phyloP scores from a whole-genome alignment of 37 sponge, comb jelly and placozoan species.

The Petrosia ficiformis region DNA sequence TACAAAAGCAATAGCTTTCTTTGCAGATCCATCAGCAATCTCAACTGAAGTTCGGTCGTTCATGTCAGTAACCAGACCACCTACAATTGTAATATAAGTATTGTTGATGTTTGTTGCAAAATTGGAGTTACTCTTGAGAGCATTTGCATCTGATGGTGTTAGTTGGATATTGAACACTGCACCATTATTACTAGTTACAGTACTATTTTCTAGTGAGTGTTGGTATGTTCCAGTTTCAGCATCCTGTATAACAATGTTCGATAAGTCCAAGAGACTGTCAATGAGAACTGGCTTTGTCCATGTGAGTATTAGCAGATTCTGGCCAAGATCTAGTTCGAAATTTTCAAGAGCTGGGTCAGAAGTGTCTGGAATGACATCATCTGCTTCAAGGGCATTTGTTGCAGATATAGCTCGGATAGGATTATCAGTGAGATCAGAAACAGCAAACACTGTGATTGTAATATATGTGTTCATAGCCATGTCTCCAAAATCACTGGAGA shows the following conservation, averaged over 20 bases:
- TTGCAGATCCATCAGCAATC: conserved; percentile 42
- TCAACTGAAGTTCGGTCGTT: conserved; percentile 26
- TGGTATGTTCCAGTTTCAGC: background rate
- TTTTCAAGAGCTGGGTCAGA: conserved; percentile 55
- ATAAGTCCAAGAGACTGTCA: conserved; percentile 6
- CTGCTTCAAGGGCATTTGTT: conserved; percentile 48
- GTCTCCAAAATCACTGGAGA: conserved; percentile 48
- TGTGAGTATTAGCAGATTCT: conserved; percentile 44
- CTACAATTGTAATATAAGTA: conserved; percentile 63
- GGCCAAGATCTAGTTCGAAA: conserved; percentile 72
- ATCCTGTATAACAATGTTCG: conserved; percentile 40
- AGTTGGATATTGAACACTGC: conserved; percentile 59
- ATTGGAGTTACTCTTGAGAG: conserved; percentile 18
- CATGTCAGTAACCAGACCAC: conserved; percentile 40
- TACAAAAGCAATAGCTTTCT: conserved; percentile 55
- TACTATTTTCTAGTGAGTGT: conserved; percentile 19
- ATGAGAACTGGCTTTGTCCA: conserved; percentile 68
- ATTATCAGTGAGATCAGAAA: conserved; percentile 67
- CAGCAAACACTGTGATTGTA: conserved; percentile 51
- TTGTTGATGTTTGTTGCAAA: conserved; percentile 54
- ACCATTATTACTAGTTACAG: conserved; percentile 42
- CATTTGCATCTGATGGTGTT: conserved; percentile 19
- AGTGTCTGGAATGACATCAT: conserved; percentile 48
- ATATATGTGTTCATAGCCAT: conserved; percentile 58
- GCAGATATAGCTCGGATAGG: conserved; percentile 49